Evolutionary conservation across 2,797 vertebrate species (phyloP).

Genomic region (Pteronotus mesoamericanus): DNA sequence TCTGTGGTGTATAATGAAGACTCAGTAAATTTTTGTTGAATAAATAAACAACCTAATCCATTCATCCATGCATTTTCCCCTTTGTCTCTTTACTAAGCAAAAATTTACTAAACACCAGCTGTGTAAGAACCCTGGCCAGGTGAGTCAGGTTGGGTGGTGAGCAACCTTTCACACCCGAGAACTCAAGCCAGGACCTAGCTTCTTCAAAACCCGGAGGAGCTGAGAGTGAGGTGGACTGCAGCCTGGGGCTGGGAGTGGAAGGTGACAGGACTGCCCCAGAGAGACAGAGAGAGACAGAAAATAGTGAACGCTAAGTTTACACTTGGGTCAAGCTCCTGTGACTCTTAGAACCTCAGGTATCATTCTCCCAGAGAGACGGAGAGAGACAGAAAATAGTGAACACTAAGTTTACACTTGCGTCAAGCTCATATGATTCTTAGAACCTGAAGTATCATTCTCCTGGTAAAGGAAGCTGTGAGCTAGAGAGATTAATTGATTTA

Average conservation of each 20-base stretch:
- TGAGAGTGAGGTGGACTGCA: not conserved
- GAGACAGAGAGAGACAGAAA: not conserved
- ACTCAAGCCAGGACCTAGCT: not conserved
- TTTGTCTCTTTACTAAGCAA: slow-evolving; percentile 44
- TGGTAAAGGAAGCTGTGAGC: slow-evolving; percentile 24
- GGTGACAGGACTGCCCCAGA: not conserved
- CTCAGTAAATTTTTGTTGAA: not conserved
- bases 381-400: not conserved
- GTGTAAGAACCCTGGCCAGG: not conserved
- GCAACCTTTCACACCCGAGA: not conserved
- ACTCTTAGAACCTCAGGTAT: slow-evolving; percentile 34
- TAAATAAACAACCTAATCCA: slow-evolving; percentile 20
- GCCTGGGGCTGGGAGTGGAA: not conserved
- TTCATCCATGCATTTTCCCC: not conserved
- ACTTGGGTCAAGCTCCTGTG: not conserved
- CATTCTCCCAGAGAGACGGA: too few relatives aligned
- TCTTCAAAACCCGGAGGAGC: not conserved
- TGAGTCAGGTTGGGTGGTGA: not conserved
- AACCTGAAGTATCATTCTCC: slow-evolving; percentile 36
- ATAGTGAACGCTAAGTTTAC: not conserved
- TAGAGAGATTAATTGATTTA: not conserved
- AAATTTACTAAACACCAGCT: slow-evolving; percentile 18
- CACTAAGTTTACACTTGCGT: not conserved
- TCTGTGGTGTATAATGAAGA: not conserved
- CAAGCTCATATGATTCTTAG: not conserved